Conservation (phyloP, 2,113 vertebrate species). For the Poeciliopsis retropinna region DNA sequence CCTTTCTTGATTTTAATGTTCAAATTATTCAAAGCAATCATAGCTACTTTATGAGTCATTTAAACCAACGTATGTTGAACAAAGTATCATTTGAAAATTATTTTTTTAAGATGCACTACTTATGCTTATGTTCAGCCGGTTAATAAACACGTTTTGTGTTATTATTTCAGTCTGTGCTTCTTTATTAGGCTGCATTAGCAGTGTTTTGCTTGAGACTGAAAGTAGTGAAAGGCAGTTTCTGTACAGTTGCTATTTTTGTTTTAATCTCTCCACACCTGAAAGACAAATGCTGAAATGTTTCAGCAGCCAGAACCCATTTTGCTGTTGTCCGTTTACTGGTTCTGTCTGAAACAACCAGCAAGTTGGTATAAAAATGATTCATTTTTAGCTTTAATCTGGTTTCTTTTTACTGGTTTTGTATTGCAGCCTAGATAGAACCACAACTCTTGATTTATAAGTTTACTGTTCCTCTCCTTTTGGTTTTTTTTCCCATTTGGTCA, state of each 20-base stretch:
- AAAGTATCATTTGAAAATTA: not conserved
- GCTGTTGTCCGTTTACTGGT: too few relatives aligned
- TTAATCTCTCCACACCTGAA: not conserved
- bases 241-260: not conserved
- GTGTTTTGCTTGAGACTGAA: not conserved
- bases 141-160: not conserved
- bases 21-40: not conserved
- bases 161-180: not conserved
- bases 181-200: not conserved
- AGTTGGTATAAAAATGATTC: too few relatives aligned
- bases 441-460: conserved; percentile 2
- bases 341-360: too few relatives aligned
- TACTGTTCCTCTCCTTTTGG: conserved; percentile 11
- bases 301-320: too few relatives aligned
- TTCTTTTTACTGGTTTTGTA: not conserved
- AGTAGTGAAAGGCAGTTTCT: not conserved
- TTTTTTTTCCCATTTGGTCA: not conserved
- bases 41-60: not conserved
- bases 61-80: not conserved
- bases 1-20: not conserved
- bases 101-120: not conserved
- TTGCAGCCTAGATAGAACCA: not conserved
- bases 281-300: too few relatives aligned
- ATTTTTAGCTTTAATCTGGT: too few relatives aligned
- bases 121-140: not conserved